Conservation (phyloP, 2,888 invertebrate genomes). For the Polyploca ridens region DNA sequence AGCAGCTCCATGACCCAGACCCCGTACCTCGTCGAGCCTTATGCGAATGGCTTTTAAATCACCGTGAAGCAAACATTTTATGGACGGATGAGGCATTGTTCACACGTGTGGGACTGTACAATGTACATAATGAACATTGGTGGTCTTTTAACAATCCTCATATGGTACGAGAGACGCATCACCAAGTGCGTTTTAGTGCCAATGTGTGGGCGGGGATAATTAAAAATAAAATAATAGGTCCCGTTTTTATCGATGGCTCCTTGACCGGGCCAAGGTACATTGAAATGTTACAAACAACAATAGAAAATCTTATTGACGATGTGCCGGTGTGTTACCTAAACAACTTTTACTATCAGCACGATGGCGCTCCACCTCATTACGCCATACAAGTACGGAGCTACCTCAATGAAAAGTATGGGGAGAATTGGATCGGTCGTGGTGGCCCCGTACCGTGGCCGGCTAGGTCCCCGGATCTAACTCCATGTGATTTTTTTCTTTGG, state of each 20-base stretch:
- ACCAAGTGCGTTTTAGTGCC: constrained; percentile 22
- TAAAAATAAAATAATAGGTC: too few species aligned
- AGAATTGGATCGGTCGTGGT: constrained; percentile 23
- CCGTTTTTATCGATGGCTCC: constrained; percentile 14
- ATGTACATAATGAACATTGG: constrained; percentile 25
- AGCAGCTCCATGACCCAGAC: constrained; percentile 12
- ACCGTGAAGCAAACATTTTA: too few species aligned
- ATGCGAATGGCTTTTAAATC: constrained; percentile 15
- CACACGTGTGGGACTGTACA: too few species aligned
- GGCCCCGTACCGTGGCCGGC: constrained; percentile 24
- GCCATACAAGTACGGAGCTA: constrained; percentile 18
- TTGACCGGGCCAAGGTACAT: too few species aligned
- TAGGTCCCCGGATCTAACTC: constrained; percentile 21
- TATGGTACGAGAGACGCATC: constrained; percentile 12
- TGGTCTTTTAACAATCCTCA: constrained; percentile 20
- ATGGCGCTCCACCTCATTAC: too few species aligned
- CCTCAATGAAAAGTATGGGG: constrained; percentile 19
- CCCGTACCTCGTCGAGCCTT: constrained; percentile 12
- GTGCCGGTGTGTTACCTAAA: background rate
- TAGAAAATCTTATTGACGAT: too few species aligned
- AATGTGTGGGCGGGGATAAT: constrained; percentile 27
- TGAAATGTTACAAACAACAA: too few species aligned
- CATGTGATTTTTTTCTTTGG: too few species aligned
- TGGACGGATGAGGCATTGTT: too few species aligned
- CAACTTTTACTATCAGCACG: constrained; percentile 21